Conservation (phyloP, 2,113 vertebrate genomes). For the Buteo buteo region DNA sequence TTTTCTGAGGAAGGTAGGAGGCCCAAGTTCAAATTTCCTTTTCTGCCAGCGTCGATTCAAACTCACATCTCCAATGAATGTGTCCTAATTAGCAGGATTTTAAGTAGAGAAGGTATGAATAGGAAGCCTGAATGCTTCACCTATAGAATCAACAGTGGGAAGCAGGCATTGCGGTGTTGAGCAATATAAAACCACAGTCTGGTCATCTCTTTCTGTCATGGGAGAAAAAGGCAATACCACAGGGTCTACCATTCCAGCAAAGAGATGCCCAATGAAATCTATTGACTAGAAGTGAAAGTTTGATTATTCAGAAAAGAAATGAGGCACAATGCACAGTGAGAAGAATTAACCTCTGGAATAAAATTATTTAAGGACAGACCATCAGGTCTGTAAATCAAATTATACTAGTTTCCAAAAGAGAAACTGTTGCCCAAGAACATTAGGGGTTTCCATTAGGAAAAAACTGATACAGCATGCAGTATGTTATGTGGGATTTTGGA, state of each 20-base stretch:
- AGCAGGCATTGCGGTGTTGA: not conserved
- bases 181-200: not conserved
- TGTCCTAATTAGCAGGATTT: not conserved
- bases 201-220: not conserved
- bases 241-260: not conserved
- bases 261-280: not conserved
- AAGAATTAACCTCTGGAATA: not conserved
- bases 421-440: not conserved
- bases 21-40: not conserved
- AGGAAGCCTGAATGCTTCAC: not conserved
- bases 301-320: not conserved
- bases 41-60: not conserved
- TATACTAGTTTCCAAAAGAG: not conserved
- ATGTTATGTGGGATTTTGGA: not conserved
- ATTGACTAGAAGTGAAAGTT: not conserved
- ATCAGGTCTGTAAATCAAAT: not conserved
- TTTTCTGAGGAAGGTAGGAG: constrained; percentile 2
- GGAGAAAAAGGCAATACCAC: not conserved
- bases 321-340: not conserved
- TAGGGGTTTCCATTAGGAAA: not conserved
- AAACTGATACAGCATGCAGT: not conserved
- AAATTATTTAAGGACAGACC: not conserved
- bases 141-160: not conserved
- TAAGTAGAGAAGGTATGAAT: not conserved
- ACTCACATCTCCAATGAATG: not conserved